phyloP scores from a whole-genome alignment of 2,113 vertebrate genomes.

The Sebastes schlegelii region DNA sequence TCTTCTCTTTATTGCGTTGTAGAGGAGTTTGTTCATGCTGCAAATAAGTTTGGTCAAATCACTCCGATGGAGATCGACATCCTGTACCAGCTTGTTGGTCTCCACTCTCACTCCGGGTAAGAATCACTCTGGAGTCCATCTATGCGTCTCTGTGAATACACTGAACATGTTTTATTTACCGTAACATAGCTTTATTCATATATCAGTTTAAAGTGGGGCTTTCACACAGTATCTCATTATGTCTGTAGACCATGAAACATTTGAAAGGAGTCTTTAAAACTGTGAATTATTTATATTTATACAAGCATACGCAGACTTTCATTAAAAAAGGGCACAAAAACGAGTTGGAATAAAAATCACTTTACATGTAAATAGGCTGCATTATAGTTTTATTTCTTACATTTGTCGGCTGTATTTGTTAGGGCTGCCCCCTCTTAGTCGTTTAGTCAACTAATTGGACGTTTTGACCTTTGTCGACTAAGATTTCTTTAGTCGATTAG shows the following conservation, averaged over 20 bases:
- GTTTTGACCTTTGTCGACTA: too few relatives aligned
- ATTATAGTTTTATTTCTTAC: too few relatives aligned
- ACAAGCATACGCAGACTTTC: too few relatives aligned
- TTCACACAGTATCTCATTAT: not conserved
- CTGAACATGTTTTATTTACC: not conserved
- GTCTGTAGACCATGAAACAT: not conserved
- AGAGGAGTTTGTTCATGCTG: conserved; percentile 93
- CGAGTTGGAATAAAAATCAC: too few relatives aligned
- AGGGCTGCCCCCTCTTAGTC: too few relatives aligned
- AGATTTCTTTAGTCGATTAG: too few relatives aligned
- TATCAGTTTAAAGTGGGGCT: not conserved
- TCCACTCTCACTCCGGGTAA: conserved; percentile 95
- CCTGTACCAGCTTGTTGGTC: conserved; percentile 91
- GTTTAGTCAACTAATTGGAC: too few relatives aligned
- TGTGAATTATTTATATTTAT: too few relatives aligned
- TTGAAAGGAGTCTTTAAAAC: not conserved
- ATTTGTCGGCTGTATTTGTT: too few relatives aligned
- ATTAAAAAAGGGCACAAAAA: too few relatives aligned
- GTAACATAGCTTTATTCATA: not conserved
- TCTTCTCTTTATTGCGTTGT: conserved; percentile 41
- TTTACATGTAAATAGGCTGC: too few relatives aligned
- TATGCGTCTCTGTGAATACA: not conserved
- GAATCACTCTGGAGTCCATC: conserved; percentile 30
- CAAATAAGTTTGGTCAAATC: conserved; percentile 94
- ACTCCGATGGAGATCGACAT: conserved; percentile 96